Base-by-base conservation (phyloP, 23 tunicate genomes). In the Corella eumyota region DNA sequence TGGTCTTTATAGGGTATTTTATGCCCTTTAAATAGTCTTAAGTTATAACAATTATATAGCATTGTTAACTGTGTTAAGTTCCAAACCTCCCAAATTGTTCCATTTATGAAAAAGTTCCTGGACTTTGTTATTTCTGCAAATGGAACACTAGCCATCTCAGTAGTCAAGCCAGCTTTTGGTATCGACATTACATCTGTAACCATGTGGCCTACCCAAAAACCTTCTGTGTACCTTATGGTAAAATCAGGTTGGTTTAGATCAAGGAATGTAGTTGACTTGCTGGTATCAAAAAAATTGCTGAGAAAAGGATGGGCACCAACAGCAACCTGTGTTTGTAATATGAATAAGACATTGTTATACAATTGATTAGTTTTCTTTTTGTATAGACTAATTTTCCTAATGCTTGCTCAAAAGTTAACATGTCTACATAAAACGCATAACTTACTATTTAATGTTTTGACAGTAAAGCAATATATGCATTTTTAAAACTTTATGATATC, bases 191-290 rank as follows among this genome's bases (percentile, higher is more conserved):
- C 1, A 68, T 76, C 83, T 34, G 60, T 28, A 2, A 76, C 64
- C 20, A 76, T 58, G 13, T 11, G 30, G 3, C 83, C 83, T 57
- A 45, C 59, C 83, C 83, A 76, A 19, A 62, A 76, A 9, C 83
- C 83, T 67, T 76, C 83, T 0, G 74, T 68, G 68, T 76, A 76
- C 46, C 34, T 27, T 1, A 66, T 76, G 28, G 53, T 70, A 26
- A 76, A 51, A 46, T 67, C 56, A 17, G 34, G 34, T 37, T 61
- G 32, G 32, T 59, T 26, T 5, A 33, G 26, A 23, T 19, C 11
- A n/a, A 17, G 32, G 2, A 56, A 60, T 29, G 74, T 29, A 7
- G 67, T 58, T 6, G 83, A 76, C 2, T 20, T 37, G 4, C 22
- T 2, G 6, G 29, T 35, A 29, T 58, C 47, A 34, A 37, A 76